Percentiles rank a stretch among this genome's conserved stretches.
These are phyloP conservation scores for Chelon auratus DNA, from an alignment of 2,797 vertebrate genomes.

Conservation along the genomic window DNA sequence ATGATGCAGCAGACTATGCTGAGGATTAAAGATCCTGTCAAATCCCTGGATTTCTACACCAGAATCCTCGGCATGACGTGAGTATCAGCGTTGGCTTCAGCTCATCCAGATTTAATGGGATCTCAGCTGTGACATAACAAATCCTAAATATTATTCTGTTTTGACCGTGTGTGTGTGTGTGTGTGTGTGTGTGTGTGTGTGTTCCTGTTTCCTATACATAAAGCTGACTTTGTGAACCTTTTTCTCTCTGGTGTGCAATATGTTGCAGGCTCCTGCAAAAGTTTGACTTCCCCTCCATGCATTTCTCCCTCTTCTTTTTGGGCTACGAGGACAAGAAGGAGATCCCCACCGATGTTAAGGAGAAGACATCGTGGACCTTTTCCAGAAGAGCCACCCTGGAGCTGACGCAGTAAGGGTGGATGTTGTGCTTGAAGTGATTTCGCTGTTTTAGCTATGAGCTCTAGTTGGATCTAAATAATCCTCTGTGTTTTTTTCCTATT, in stretches of 20 bases:
- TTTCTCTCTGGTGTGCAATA: conserved; percentile 41
- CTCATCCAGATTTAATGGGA: not conserved
- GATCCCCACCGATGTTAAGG: conserved; percentile 89
- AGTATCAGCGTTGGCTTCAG: conserved; percentile 67
- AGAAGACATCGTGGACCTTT: conserved; percentile 91
- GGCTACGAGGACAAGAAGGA: conserved; percentile 96
- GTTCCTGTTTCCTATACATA: not conserved
- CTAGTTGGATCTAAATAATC: not conserved
- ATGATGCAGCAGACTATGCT: conserved; percentile 98
- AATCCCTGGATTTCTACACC: conserved; percentile 97
- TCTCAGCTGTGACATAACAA: not conserved
- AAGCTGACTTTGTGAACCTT: not conserved
- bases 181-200: not conserved
- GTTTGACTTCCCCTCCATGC: conserved; percentile 95
- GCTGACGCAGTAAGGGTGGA: conserved; percentile 90
- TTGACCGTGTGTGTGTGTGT: not conserved
- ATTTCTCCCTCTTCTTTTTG: conserved; percentile 97
- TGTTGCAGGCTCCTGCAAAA: conserved; percentile 92
- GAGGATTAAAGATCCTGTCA: conserved; percentile 95
- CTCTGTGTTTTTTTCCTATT: too few species aligned
- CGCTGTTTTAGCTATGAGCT: not conserved
- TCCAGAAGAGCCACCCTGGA: conserved; percentile 95
- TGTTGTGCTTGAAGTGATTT: not conserved
- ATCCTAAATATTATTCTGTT: too few species aligned
- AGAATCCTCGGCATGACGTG: conserved; percentile 97